Conservation (phyloP, 2,113 vertebrate genomes). For the Rhombomys opimus region DNA sequence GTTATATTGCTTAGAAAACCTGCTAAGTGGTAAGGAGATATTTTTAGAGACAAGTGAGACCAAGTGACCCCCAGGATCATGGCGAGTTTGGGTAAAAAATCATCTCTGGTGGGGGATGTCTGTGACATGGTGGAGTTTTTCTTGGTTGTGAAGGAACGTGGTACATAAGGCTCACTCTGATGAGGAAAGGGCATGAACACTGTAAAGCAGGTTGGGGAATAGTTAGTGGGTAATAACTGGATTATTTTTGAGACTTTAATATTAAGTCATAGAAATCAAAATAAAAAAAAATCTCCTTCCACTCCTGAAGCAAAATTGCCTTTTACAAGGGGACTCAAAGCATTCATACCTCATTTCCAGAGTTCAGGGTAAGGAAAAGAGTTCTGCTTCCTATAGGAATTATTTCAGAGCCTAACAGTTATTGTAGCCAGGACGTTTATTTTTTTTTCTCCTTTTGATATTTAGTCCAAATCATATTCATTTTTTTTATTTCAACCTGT, state of each 20-base stretch:
- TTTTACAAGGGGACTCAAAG: constrained; percentile 54
- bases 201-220: constrained; percentile 55
- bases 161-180: background rate
- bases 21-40: background rate
- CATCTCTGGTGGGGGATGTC: background rate
- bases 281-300: constrained; percentile 41
- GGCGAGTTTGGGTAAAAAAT: background rate
- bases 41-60: background rate
- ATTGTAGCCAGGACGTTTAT: constrained; percentile 65
- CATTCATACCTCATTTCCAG: constrained; percentile 64
- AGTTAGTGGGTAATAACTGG: constrained; percentile 60
- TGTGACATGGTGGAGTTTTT: constrained; percentile 26
- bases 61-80: background rate
- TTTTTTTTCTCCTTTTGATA: constrained; percentile 64
- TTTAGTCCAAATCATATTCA: constrained; percentile 77
- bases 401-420: constrained; percentile 70
- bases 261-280: constrained; percentile 63
- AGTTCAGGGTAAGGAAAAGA: constrained; percentile 58
- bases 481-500: constrained; percentile 78
- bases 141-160: constrained; percentile 2
- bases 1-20: background rate
- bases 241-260: constrained; percentile 61
- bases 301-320: constrained; percentile 21
- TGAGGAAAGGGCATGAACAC: background rate
- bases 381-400: constrained; percentile 59